Evolutionary conservation across 2,113 vertebrate genomes (phyloP), one percentile per base, ranked within the genome.

Genomic region (Tetraodon nigroviridis): DNA sequence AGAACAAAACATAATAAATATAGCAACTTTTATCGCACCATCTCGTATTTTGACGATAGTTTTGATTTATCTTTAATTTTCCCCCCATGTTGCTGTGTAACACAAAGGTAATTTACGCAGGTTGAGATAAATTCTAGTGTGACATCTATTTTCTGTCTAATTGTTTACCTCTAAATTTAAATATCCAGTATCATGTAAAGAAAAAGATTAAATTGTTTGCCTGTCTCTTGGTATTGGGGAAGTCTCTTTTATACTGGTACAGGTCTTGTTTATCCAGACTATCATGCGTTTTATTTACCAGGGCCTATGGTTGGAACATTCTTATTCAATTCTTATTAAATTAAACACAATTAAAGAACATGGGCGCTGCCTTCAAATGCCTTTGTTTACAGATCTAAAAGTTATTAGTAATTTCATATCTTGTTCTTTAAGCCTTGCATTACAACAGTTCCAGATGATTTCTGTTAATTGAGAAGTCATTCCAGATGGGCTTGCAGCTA

Each of bases 141-240:
- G 60, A 85, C 88, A 89, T 89, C 84, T 90, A 84, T 81, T 90
- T 89, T 84, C 73, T 76, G 82, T 88, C 76, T 84, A 69, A 86
- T 84, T 90, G 88, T 90, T 90, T 90, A 87, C 84, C 68, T 84
- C 81, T 51, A 61, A 87, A 88, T 86, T 84, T 84, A 86, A 86
- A 90, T 88, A n/a, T 89, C 80, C 86, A 84, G 61, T 84, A n/a
- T 88, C 79, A 84, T 71, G 87, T 87, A 87, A 80, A 90, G 86
- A 88, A 88, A 88, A 71, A 55, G 69, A 66, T 58, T 55, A 76
- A 72, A 75, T 80, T 20, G 60, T 55, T 68, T 69, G 56, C 44
- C 50, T 68, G 67, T 48, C 58, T 61, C 17, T 17, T 65, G 64
- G 22, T 22, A 55, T 71, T 3, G 55, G 64, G 71, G 69, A 71